Evolutionary conservation across 30 jellyfish, hydroid and myxozoan genomes (phyloP).

Genomic region (Nemopilema nomurai): DNA sequence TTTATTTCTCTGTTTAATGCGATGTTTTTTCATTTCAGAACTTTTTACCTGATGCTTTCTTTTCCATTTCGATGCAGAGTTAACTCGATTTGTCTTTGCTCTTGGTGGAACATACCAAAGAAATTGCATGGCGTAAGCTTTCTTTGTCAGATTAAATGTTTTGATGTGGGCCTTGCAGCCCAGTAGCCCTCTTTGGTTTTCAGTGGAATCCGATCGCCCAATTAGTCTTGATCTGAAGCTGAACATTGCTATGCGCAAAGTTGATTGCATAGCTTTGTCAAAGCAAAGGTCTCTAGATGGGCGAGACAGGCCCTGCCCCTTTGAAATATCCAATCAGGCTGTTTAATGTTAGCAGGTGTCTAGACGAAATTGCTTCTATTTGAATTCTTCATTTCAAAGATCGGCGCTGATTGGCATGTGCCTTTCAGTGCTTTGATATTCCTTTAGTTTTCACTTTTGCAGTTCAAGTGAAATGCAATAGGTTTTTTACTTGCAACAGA

Average conservation of each 20-base stretch:
- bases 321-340: background rate
- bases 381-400: background rate
- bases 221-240: too few relatives aligned
- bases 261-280: background rate
- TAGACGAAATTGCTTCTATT: background rate
- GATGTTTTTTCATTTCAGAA: background rate
- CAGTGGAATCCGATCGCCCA: too few relatives aligned
- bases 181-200: too few relatives aligned
- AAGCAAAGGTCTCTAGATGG: background rate
- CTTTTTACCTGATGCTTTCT: background rate
- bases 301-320: background rate
- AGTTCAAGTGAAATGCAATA: too few relatives aligned
- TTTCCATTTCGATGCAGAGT: background rate
- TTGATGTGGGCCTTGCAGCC: too few relatives aligned
- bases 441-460: background rate
- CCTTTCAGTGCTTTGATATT: background rate
- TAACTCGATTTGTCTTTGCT: background rate
- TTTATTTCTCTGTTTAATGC: background rate
- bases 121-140: background rate
- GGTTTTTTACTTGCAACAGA: background rate
- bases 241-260: background rate
- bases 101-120: background rate
- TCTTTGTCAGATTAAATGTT: too few relatives aligned
- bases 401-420: background rate
- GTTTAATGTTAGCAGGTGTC: background rate